Base-by-base conservation (phyloP, 92 coral and sea anemone genomes). In the Umimayanthus kanabou region DNA sequence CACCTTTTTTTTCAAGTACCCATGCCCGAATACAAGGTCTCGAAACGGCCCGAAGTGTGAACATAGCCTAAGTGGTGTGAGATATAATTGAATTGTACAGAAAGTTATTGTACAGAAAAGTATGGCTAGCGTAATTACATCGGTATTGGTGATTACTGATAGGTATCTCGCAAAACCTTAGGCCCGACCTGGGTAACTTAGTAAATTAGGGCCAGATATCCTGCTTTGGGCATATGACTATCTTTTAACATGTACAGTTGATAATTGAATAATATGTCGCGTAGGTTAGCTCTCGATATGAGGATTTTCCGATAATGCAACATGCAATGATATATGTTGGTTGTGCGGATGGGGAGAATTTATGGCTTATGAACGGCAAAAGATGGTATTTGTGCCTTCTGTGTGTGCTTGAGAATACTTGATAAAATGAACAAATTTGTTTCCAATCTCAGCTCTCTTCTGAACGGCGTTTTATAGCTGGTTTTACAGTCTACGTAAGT, bases 31-130 rank as follows among this genome's bases (percentile, higher is more conserved):
- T 33, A 33, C 37, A 33, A 33, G 37, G 37, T 33, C 37, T 33
- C 37, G 37, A 33, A 33, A 2, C 37, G 37, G 37, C 37, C 37
- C 37, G 2, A 33, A 33, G 37, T 33, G 37, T 33, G 37, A 33
- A 33, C 37, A 33, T 33, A 33, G 37, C 37, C 37, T 0, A 33
- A 33, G 33, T 67, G 39, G 39, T 83, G 87, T 83, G 87, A 83
- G 87, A 83, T 69, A 69, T 30, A 83, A 43, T 43, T 71, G 79
- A 83, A 83, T 83, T 83, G 87, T 83, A 83, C 87, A 71, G 87
- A 26, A 70, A 78, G 82, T 49, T 57, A 83, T 83, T 83, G 87
- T 83, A 83, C 79, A 83, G 87, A 83, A n/a, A 26, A 50, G 67
- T 74, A 30, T 2, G 39, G 50, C 42, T 22, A 6, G 23, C 53